Evolutionary conservation across 2,113 vertebrate species (phyloP).

Genomic region (Struthio camelus): DNA sequence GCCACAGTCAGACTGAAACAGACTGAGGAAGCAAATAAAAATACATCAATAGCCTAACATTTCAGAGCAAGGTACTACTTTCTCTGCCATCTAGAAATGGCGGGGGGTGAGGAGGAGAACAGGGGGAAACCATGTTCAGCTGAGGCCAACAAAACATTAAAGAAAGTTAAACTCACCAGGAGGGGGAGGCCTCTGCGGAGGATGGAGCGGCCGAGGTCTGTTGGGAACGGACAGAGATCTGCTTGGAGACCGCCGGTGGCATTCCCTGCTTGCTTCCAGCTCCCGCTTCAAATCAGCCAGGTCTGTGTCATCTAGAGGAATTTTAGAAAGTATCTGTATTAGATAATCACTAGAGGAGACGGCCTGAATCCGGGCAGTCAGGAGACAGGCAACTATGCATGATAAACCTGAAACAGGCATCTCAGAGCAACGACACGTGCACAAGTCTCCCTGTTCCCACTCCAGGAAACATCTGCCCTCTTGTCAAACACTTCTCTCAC

Average conservation of each 20-base stretch:
- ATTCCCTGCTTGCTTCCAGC: conserved; percentile 57
- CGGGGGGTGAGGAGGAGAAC: not conserved
- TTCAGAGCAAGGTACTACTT: not conserved
- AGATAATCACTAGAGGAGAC: not conserved
- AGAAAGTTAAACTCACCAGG: conserved; percentile 73
- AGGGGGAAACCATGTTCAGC: not conserved
- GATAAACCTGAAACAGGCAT: not conserved
- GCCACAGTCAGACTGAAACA: not conserved
- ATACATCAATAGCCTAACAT: not conserved
- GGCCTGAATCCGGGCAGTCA: not conserved
- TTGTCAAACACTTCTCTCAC: not conserved
- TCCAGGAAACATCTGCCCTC: not conserved
- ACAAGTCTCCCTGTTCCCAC: not conserved
- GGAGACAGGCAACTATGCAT: not conserved
- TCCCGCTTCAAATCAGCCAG: conserved; percentile 65
- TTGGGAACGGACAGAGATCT: conserved; percentile 80
- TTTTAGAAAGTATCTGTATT: not conserved
- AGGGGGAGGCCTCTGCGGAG: conserved; percentile 80
- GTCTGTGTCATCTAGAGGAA: conserved; percentile 72
- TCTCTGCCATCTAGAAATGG: not conserved
- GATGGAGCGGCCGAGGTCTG: conserved; percentile 72
- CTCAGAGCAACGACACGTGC: accelerated
- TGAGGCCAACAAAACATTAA: not conserved
- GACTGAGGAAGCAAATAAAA: not conserved
- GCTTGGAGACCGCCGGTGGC: conserved; percentile 62